phyloP scores from a whole-genome alignment of 2,888 invertebrate genomes.

The Ephialtes manifestator region DNA sequence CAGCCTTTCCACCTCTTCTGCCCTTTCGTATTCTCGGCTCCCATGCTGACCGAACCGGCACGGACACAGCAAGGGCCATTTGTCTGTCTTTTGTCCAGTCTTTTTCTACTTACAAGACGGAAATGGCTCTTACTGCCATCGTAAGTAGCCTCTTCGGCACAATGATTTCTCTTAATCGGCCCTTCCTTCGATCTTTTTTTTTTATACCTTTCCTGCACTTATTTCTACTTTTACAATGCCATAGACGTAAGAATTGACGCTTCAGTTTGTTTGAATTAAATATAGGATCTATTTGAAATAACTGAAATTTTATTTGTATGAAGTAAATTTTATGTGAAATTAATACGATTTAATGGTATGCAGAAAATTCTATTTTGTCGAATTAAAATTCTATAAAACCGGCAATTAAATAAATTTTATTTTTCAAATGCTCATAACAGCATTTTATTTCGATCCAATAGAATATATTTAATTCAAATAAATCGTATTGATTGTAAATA shows the following conservation, averaged over 20 bases:
- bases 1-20: slow-evolving; percentile 62
- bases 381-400: too few relatives aligned
- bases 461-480: too few relatives aligned
- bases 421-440: too few relatives aligned
- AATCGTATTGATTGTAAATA: too few relatives aligned
- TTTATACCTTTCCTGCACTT: not conserved
- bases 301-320: too few relatives aligned
- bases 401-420: too few relatives aligned
- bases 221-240: slow-evolving; percentile 17
- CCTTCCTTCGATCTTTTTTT: slow-evolving; percentile 38
- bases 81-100: slow-evolving; percentile 65
- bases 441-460: too few relatives aligned
- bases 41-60: slow-evolving; percentile 24
- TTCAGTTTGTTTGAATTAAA: not conserved
- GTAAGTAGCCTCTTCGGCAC: slow-evolving; percentile 49
- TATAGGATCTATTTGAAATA: too few relatives aligned
- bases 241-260: not conserved
- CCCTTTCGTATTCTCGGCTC: slow-evolving; percentile 43
- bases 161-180: slow-evolving; percentile 63
- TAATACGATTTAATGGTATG: too few relatives aligned
- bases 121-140: slow-evolving; percentile 70
- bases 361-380: too few relatives aligned
- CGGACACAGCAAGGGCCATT: slow-evolving; percentile 34
- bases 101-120: slow-evolving; percentile 68
- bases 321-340: too few relatives aligned